Percentiles rank a stretch among this genome's conserved stretches.
Conservation (phyloP, 2,888 invertebrate species). For the Bruchidius siliquastri region DNA sequence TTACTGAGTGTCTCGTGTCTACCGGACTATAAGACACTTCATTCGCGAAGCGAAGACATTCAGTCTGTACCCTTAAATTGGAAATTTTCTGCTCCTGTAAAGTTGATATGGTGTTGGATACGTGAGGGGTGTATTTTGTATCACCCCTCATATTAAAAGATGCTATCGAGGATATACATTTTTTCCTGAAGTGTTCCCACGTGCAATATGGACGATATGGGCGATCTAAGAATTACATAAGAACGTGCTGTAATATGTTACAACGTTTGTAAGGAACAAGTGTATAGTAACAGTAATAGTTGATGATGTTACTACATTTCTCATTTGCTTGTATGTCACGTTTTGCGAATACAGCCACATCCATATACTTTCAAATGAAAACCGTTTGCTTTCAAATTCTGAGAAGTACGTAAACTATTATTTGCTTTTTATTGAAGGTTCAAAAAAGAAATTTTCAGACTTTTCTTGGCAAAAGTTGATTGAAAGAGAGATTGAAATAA, state of each 20-base stretch:
- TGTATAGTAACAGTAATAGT: too few species aligned
- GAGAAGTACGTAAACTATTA: too few species aligned
- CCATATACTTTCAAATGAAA: too few species aligned
- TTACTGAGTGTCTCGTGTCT: neutral
- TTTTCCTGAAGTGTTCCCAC: neutral
- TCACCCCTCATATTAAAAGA: neutral
- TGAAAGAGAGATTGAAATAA: too few species aligned
- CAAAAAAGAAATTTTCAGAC: too few species aligned
- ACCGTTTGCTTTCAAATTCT: too few species aligned
- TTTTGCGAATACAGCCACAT: too few species aligned
- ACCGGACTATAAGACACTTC: neutral
- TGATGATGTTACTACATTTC: too few species aligned
- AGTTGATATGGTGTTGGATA: neutral
- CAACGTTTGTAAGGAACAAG: too few species aligned
- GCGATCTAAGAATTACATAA: neutral
- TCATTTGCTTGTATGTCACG: too few species aligned
- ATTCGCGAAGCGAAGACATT: neutral
- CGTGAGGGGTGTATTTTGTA: neutral
- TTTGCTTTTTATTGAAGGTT: too few species aligned
- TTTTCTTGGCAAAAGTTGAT: too few species aligned
- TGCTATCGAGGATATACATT: neutral
- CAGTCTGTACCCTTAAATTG: neutral
- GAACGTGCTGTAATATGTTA: neutral
- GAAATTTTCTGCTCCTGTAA: neutral
- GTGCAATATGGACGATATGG: neutral